Evolutionary conservation across 92 coral and sea anemone genomes (phyloP), one percentile per base, ranked within the genome.

Genomic region (Muricea muricata): DNA sequence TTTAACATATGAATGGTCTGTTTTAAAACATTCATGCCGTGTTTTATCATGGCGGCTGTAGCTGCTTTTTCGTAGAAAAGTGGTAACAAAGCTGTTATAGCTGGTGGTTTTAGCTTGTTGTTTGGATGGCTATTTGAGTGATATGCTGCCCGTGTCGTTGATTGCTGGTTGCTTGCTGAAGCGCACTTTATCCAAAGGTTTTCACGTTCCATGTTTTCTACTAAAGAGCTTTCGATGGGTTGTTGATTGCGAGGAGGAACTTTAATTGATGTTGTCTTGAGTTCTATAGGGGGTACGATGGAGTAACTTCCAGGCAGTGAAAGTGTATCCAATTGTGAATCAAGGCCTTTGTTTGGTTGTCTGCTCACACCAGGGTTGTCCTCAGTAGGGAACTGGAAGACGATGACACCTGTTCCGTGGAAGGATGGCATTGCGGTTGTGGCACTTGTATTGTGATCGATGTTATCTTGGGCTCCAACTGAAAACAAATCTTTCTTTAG

Each of bases 31-130:
- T 84, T 65, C 93, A 87, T 91, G 3, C 83, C 84, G 46, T 84
- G 91, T 63, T 77, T 57, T 34, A 90, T 84, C 91, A 90, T 90
- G 2, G 91, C 93, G 30, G 76, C 83, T 3, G 87, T 78, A 28
- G 77, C 83, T n/a, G 93, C 90, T 12, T 90, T 83, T n/a, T 87
- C 81, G 23, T 82, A 61, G 33, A 90, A 90, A 4, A 90, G 80
- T 0, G 93, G 91, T n/a, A 91, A 87, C 14, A 90, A 76, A 30
- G 89, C 88, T 8, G 73, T 0, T 20, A 78, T 10, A 29, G n/a
- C 72, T 9, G 72, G 72, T 0, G 39, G n/a, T 6, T 11, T 39
- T n/a, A n/a, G n/a, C 2, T 65, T 10, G 5, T 0, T 23, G 3
- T 0, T 20, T 2, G 20, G 42, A 8, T 65, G 35, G 4, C 1